Conservation (phyloP, 2,888 invertebrate genomes). For the Calameuta filiformis region DNA sequence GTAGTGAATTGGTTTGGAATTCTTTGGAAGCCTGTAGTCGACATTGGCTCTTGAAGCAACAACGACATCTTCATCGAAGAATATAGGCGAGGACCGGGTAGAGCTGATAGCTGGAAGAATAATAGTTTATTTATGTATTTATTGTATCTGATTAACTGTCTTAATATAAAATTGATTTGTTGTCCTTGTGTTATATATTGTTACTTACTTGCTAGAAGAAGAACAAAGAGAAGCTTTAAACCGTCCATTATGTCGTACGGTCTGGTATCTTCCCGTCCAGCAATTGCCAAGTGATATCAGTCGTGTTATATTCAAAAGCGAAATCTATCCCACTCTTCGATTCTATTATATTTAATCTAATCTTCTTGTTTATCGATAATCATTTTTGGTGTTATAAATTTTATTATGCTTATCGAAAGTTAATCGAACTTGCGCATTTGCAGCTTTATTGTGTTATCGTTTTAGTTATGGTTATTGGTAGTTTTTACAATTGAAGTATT, state of each 20-base stretch:
- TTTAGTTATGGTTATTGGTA: background rate
- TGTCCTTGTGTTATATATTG: background rate
- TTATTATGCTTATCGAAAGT: background rate
- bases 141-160: background rate
- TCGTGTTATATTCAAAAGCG: background rate
- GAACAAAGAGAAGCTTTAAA: background rate
- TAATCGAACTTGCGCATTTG: background rate
- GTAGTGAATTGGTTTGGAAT: constrained; percentile 68
- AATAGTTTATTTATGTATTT: background rate
- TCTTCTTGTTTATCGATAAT: background rate
- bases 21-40: constrained; percentile 69
- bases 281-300: background rate
- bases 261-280: background rate
- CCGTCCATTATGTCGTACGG: background rate
- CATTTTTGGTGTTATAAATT: background rate
- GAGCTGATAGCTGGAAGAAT: background rate
- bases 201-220: background rate
- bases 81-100: background rate
- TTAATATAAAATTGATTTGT: background rate
- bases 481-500: background rate
- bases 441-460: background rate
- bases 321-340: background rate
- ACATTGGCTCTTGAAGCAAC: background rate
- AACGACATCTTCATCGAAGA: background rate
- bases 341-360: background rate